These are phyloP conservation scores for Nomada flava DNA, from an alignment of 2,888 invertebrate genomes.

Conservation along the genomic window DNA sequence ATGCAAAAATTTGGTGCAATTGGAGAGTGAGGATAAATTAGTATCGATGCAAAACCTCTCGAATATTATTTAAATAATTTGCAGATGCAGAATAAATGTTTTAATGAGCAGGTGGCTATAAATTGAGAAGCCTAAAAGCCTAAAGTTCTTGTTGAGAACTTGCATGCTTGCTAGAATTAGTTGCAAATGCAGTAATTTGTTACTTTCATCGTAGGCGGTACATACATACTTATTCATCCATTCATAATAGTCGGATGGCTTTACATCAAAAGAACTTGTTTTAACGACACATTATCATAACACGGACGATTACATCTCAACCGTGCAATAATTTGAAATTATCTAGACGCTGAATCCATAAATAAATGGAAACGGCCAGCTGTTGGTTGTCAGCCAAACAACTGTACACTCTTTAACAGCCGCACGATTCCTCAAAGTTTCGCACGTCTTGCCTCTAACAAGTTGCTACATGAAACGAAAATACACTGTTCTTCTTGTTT, in stretches of 20 bases:
- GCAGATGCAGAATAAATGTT: too few relatives aligned
- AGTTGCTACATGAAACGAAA: not conserved
- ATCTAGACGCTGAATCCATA: not conserved
- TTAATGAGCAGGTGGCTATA: too few relatives aligned
- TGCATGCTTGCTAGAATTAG: not conserved
- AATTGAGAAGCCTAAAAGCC: too few relatives aligned
- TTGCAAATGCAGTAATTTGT: not conserved
- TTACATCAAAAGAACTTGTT: not conserved
- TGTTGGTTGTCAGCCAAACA: conserved; percentile 19
- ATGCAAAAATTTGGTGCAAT: not conserved
- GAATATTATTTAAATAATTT: too few relatives aligned
- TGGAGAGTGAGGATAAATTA: not conserved
- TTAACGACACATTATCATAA: not conserved
- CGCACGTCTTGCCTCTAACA: not conserved
- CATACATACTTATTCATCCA: not conserved
- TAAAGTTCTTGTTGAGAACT: too few relatives aligned
- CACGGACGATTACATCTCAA: conserved; percentile 13
- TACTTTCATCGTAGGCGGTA: not conserved
- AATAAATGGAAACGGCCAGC: conserved; percentile 10
- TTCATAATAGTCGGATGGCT: conserved; percentile 2
- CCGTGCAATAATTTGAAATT: conserved; percentile 14
- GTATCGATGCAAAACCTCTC: not conserved
- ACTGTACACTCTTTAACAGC: not conserved
- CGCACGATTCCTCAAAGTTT: not conserved
- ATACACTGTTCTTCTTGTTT: not conserved